Percentiles rank a stretch among this genome's conserved stretches.
Evolutionary conservation across 2,113 vertebrate species (phyloP).

Genomic region (Shinisaurus crocodilurus): DNA sequence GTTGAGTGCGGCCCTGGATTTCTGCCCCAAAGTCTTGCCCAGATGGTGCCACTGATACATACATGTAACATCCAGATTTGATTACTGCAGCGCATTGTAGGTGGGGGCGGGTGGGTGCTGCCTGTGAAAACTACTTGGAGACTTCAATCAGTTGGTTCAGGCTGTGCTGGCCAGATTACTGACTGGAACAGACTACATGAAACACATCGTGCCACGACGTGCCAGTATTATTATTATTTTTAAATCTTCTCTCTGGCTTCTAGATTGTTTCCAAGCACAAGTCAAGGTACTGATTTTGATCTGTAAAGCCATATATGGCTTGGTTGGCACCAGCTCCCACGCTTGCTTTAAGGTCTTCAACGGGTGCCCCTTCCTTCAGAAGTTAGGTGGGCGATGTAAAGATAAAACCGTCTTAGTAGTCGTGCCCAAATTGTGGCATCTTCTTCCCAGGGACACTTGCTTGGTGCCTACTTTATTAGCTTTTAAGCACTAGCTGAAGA

Average conservation of each 20-base stretch:
- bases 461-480: neutral
- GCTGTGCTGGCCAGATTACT: neutral
- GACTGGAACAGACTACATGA: neutral
- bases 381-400: too few species aligned
- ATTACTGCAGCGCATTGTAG: neutral
- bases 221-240: too few species aligned
- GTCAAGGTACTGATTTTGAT: neutral
- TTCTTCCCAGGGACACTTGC: neutral
- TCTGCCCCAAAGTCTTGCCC: neutral
- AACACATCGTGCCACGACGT: neutral
- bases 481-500: slow-evolving; percentile 14
- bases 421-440: neutral
- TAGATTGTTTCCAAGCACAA: neutral
- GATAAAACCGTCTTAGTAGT: neutral
- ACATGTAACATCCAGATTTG: too few species aligned
- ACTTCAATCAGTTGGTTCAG: neutral
- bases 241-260: neutral
- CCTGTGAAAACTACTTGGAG: neutral
- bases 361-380: neutral
- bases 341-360: neutral
- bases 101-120: too few species aligned
- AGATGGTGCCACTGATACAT: neutral
- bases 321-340: neutral
- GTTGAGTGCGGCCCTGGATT: neutral
- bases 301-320: neutral